phyloP scores from a whole-genome alignment of 92 coral and sea anemone species.

The Zoanthus solanderi region DNA sequence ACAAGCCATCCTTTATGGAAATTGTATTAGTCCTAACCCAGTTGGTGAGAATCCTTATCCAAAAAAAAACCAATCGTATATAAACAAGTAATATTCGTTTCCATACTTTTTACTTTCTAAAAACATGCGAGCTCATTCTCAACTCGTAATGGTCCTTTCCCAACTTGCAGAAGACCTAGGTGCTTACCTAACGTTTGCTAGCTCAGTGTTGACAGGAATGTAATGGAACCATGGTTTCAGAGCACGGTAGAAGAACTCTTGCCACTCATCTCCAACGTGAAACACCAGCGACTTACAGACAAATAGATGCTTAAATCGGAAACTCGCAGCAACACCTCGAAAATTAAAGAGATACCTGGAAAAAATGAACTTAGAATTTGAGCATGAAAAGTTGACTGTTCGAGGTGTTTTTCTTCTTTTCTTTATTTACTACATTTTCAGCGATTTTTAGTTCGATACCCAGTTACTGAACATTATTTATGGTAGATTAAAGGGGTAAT shows the following conservation, averaged over 20 bases:
- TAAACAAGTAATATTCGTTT: too few relatives aligned
- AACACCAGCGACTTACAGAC: conserved; percentile 95
- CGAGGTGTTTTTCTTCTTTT: too few relatives aligned
- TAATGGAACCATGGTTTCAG: conserved; percentile 99
- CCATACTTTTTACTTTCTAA: not conserved
- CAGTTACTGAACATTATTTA: too few relatives aligned
- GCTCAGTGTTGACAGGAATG: conserved; percentile 90
- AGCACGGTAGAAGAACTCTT: conserved; percentile 95
- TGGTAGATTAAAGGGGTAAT: too few relatives aligned
- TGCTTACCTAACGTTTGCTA: conserved; percentile 82
- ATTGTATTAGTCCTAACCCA: too few relatives aligned
- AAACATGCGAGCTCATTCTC: not conserved
- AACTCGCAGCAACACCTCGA: conserved; percentile 99
- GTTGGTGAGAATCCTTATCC: too few relatives aligned
- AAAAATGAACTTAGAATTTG: not conserved
- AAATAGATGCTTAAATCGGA: conserved; percentile 96
- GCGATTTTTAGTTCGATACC: too few relatives aligned
- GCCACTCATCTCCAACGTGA: conserved; percentile 98
- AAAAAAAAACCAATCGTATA: too few relatives aligned
- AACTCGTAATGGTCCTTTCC: not conserved
- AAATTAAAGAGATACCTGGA: conserved; percentile 93
- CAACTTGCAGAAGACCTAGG: not conserved
- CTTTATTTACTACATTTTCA: too few relatives aligned
- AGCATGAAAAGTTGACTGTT: not conserved
- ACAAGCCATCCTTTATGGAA: too few relatives aligned